A percentile compares a stretch with the other conserved stretches of the same genome.
These are phyloP conservation scores for Hydrotaea diabolus DNA, from an alignment of 2,888 invertebrate species.

Conservation along the genomic window DNA sequence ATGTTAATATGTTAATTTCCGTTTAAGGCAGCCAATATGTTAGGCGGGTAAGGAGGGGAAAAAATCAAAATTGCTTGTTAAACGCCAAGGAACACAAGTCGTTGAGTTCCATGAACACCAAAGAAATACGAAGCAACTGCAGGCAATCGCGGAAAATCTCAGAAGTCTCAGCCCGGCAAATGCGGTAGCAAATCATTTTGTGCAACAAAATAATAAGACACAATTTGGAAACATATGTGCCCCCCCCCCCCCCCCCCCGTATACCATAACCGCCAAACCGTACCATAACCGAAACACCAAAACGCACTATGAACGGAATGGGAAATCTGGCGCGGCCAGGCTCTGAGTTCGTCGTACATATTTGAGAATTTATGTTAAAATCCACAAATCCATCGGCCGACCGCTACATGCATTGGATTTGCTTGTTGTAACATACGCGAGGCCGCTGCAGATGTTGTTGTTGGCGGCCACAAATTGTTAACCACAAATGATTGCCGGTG, in stretches of 20 bases:
- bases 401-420: conserved; percentile 1
- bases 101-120: neutral
- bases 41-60: neutral
- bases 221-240: neutral
- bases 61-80: conserved; percentile 23
- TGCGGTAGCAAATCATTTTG: conserved; percentile 40
- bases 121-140: conserved; percentile 8
- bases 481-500: conserved; percentile 19
- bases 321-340: neutral
- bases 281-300: neutral
- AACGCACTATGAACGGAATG: conserved; percentile 19
- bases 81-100: conserved; percentile 21
- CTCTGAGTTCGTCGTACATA: neutral
- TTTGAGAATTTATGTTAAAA: conserved; percentile 27
- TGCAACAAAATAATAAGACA: conserved; percentile 27
- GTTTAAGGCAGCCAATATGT: conserved; percentile 31
- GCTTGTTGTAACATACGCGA: conserved; percentile 13
- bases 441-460: conserved; percentile 16
- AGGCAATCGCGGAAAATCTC: neutral
- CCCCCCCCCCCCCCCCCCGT: neutral
- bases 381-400: neutral
- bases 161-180: conserved; percentile 1
- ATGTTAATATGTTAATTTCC: conserved; percentile 50
- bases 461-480: neutral
- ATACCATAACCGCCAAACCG: neutral